Percentiles rank a stretch among this genome's conserved stretches.
Conservation (phyloP, 2,113 vertebrate species). For the Pluvianellus socialis region DNA sequence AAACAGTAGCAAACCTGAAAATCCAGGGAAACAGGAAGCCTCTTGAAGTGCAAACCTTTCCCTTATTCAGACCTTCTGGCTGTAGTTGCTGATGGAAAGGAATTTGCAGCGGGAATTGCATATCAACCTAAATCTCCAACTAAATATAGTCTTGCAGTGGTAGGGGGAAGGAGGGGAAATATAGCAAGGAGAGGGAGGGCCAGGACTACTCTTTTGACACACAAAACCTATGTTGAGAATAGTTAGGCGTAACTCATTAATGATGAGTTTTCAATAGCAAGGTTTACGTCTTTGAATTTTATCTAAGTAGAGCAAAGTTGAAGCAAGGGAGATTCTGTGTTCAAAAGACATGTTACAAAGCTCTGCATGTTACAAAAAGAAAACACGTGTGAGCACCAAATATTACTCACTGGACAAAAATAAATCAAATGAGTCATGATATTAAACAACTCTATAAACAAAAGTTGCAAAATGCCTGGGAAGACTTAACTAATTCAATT, state of each 20-base stretch:
- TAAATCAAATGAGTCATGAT: slow-evolving; percentile 21
- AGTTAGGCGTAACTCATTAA: not conserved
- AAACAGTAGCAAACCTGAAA: slow-evolving; percentile 58
- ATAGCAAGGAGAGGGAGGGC: not conserved
- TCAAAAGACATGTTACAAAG: not conserved
- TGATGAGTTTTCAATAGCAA: not conserved
- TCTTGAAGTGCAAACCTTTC: slow-evolving; percentile 26
- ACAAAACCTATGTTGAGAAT: not conserved
- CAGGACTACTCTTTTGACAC: not conserved
- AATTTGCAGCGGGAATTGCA: slow-evolving; percentile 46
- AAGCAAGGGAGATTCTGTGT: not conserved
- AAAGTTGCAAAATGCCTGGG: slow-evolving; percentile 38
- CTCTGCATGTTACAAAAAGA: not conserved
- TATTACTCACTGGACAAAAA: slow-evolving; percentile 44
- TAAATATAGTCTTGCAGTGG: slow-evolving; percentile 30
- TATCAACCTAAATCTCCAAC: slow-evolving; percentile 9
- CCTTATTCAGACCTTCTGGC: slow-evolving; percentile 63
- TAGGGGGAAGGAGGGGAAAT: not conserved
- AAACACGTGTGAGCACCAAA: not conserved
- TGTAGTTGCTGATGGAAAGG: slow-evolving; percentile 56
- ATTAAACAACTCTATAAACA: slow-evolving; percentile 16
- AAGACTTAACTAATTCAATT: slow-evolving; percentile 1
- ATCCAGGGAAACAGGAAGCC: slow-evolving; percentile 34
- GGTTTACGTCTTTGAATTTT: not conserved
- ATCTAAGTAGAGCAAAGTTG: not conserved